Evolutionary conservation across 2,113 vertebrate species (phyloP).

Genomic region (Beaufortia kweichowensis): DNA sequence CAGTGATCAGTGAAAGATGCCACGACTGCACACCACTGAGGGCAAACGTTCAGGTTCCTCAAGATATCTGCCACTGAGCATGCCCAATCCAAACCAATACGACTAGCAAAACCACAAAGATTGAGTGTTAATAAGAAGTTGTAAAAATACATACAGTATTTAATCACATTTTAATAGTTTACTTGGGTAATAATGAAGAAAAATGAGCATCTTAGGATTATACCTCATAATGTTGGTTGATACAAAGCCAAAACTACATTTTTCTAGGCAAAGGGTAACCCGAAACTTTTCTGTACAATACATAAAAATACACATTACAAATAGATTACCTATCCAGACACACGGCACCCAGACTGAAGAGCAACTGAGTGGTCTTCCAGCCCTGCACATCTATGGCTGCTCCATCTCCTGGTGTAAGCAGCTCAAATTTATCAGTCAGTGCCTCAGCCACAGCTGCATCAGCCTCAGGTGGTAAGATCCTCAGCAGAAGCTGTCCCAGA

Average conservation of each 20-base stretch:
- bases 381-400: slow-evolving; percentile 74
- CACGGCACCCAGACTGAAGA: slow-evolving; percentile 92
- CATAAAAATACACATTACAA: not conserved
- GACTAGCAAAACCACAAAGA: slow-evolving; percentile 68
- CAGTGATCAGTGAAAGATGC: slow-evolving; percentile 91
- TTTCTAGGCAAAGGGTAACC: no score
- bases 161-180: not conserved
- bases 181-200: no score
- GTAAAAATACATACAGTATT: not conserved
- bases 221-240: no score
- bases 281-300: not conserved
- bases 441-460: slow-evolving; percentile 86
- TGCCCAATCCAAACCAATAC: slow-evolving; percentile 94
- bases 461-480: slow-evolving; percentile 83
- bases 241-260: no score
- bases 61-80: slow-evolving; percentile 95
- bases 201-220: no score
- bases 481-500: slow-evolving; percentile 88
- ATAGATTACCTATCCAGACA: slow-evolving; percentile 88
- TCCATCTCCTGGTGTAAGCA: slow-evolving; percentile 78
- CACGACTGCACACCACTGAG: slow-evolving; percentile 84
- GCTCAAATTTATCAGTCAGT: slow-evolving; percentile 83
- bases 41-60: slow-evolving; percentile 81
- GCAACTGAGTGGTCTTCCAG: slow-evolving; percentile 93
- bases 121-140: no score